These are phyloP conservation scores for Melanchra persicariae DNA, from an alignment of 2,888 invertebrate genomes.

Conservation along the genomic window DNA sequence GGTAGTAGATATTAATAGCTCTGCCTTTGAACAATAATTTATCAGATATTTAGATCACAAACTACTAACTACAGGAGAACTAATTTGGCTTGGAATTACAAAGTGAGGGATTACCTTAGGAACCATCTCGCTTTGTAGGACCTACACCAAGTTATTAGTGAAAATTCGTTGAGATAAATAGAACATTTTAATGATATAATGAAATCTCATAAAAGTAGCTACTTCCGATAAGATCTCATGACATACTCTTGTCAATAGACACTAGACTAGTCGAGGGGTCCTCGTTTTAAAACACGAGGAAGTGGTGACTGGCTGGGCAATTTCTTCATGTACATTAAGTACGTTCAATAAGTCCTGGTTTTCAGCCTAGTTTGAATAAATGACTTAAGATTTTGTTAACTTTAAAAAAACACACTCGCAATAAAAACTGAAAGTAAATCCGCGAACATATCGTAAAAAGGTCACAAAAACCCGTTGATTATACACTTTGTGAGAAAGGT, in stretches of 20 bases:
- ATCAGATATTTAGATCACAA: conserved; percentile 21
- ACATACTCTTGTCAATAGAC: too few relatives aligned
- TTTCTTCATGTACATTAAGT: too few relatives aligned
- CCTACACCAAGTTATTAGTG: not conserved
- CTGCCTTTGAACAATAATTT: conserved; percentile 24
- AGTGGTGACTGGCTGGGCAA: too few relatives aligned
- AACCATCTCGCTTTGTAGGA: not conserved
- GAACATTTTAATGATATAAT: not conserved
- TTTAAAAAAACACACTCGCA: too few relatives aligned
- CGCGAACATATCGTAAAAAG: conserved; percentile 36
- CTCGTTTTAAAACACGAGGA: too few relatives aligned
- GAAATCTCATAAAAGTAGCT: not conserved
- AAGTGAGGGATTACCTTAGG: not conserved
- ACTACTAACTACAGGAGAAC: conserved; percentile 7
- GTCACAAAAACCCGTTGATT: conserved; percentile 47
- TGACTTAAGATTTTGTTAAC: too few relatives aligned
- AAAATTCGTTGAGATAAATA: not conserved
- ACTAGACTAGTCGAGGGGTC: too few relatives aligned
- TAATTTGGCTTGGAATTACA: conserved; percentile 6
- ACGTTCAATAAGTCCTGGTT: too few relatives aligned
- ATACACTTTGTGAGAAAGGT: conserved; percentile 39
- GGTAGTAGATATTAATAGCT: conserved; percentile 34
- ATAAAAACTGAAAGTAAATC: conserved; percentile 46
- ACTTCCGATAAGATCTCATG: too few relatives aligned
- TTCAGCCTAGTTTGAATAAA: too few relatives aligned